Evolutionary conservation across 64 coral and sea anemone species (phyloP), one percentile per base, ranked within the genome.

Genomic region (Dendronephthya gigantea): DNA sequence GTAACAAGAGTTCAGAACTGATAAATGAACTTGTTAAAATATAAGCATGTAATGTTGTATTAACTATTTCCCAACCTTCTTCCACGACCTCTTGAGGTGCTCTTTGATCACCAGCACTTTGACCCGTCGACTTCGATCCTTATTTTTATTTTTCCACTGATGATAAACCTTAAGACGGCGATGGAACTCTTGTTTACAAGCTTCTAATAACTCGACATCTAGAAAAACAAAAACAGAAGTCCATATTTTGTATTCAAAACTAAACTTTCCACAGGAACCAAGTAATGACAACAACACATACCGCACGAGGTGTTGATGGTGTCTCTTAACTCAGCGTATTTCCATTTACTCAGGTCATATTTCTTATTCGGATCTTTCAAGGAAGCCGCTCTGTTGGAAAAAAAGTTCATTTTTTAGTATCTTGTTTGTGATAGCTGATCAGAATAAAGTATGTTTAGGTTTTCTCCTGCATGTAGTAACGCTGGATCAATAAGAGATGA

Each of bases 241-340:
- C 28, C 2, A 14, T 15, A 76, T 15, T 81, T 37, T 14, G n/a
- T 16, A 81, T 48, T 82, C 17, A 5, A 17, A 27, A 45, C 41
- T 45, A 45, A 45, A 11, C 41, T 45, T 40, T 6, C 16, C 19
- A 9, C 35, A 4, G 19, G 16, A 35, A 34, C n/a, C 41, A 25
- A 49, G n/a, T 15, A 1, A 45, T 45, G 4, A 6, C 41, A 45
- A 45, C 41, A 45, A 45, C 11, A 83, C 6, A 50, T 87, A 98
- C 95, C 95, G 81, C 95, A 98, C 47, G 95, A 98, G 2, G 95
- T 98, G 25, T 98, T 98, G 41, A 98, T 98, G 16, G 95, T 98
- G 51, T 98, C 95, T 43, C 95, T 92, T 8, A 98, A 66, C 49
- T 98, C 95, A 5, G 95, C 95, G 32, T 93, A 98, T 56, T 98